A percentile compares a stretch with the other conserved stretches of the same genome.
Evolutionary conservation across 2,888 invertebrate species (phyloP).

Genomic region (Pharmacophagus antenor): DNA sequence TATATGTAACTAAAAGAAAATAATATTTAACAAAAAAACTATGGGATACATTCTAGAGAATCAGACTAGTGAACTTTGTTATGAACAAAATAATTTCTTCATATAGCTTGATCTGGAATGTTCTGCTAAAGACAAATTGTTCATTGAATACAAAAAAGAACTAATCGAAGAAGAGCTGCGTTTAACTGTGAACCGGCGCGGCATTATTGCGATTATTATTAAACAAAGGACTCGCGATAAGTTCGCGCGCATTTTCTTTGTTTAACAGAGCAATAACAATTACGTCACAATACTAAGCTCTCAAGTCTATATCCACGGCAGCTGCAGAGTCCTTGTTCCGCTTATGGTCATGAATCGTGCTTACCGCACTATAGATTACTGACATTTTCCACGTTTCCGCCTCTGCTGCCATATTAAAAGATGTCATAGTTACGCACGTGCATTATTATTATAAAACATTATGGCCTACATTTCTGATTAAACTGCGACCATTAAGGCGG

Average conservation of each 20-base stretch:
- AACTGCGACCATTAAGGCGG: conserved; percentile 32
- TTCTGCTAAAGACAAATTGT: no score
- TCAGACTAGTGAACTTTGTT: no score
- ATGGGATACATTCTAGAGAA: no score
- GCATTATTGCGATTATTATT: conserved; percentile 4
- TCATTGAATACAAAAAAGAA: no score
- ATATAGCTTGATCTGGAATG: no score
- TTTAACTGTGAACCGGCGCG: background rate
- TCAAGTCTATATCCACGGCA: conserved; percentile 75
- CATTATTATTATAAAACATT: conserved; percentile 45
- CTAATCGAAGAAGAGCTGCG: background rate
- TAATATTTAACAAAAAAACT: no score
- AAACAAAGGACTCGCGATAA: conserved; percentile 36
- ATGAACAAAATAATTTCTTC: no score
- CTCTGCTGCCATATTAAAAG: conserved; percentile 72
- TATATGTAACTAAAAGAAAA: no score
- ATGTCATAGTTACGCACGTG: conserved; percentile 70
- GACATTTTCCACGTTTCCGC: conserved; percentile 79
- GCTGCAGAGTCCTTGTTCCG: conserved; percentile 78
- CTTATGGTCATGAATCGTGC: conserved; percentile 78
- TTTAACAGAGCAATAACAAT: conserved; percentile 63
- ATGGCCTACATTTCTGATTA: conserved; percentile 35
- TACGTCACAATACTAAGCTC: conserved; percentile 74
- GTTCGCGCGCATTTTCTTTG: conserved; percentile 67
- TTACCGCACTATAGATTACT: conserved; percentile 69